These are phyloP conservation scores for Bos indicus DNA, from an alignment of 2,113 vertebrate genomes.

Conservation along the genomic window DNA sequence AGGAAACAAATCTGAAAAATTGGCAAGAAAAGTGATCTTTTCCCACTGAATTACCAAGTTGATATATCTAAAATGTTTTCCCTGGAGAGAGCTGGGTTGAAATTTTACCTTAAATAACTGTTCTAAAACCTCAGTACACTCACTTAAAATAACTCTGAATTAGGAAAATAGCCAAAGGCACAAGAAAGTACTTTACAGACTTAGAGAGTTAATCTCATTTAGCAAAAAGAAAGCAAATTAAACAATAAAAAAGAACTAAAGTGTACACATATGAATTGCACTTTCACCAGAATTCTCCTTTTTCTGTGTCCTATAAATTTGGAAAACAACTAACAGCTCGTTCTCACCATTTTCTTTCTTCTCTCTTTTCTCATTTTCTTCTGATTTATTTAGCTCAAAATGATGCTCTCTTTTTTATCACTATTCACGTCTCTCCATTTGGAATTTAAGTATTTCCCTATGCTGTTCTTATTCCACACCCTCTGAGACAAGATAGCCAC, in stretches of 20 bases:
- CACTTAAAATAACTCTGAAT: conserved; percentile 70
- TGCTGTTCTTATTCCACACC: background rate
- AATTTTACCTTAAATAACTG: conserved; percentile 79
- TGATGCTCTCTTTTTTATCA: background rate
- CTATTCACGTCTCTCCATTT: background rate
- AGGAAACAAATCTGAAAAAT: conserved; percentile 63
- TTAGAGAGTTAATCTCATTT: conserved; percentile 56
- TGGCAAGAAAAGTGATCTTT: conserved; percentile 68
- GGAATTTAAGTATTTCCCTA: conserved; percentile 5
- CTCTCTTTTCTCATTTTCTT: background rate
- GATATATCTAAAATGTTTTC: conserved; percentile 74
- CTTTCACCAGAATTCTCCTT: background rate
- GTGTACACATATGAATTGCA: background rate
- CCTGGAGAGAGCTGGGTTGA: conserved; percentile 72
- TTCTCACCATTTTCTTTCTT: background rate
- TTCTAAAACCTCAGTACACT: conserved; percentile 47
- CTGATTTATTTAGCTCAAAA: conserved; percentile 4
- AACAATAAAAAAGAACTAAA: background rate
- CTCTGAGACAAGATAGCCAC: background rate
- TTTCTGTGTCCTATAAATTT: background rate
- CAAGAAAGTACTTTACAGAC: conserved; percentile 41
- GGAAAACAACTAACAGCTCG: background rate
- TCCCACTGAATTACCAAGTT: conserved; percentile 66
- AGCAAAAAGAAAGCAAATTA: conserved; percentile 37
- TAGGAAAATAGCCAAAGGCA: conserved; percentile 61